Conservation (phyloP, 1,140 invertebrate genomes). For the Cydia strobilella region DNA sequence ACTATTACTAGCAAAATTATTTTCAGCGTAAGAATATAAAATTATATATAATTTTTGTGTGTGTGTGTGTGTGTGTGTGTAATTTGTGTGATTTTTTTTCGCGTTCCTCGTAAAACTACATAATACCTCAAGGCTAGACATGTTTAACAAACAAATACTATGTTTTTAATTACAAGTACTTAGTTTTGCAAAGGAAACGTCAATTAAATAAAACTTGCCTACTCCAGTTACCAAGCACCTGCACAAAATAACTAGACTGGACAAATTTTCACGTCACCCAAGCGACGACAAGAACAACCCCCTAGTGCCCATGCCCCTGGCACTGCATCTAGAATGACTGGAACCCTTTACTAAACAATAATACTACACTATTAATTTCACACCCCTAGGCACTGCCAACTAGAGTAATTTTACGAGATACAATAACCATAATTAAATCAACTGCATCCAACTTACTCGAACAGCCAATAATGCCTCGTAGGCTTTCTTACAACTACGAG, state of each 20-base stretch:
- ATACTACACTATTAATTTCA: background rate
- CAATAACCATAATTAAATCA: slow-evolving; percentile 1
- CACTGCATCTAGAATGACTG: background rate
- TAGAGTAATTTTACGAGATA: background rate
- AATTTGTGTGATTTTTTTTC: background rate
- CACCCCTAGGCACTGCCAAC: background rate
- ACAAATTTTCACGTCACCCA: slow-evolving; percentile 11
- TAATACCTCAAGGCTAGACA: background rate
- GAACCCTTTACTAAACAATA: background rate
- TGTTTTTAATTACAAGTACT: background rate
- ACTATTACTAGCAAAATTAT: too few species aligned
- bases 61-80: too few species aligned
- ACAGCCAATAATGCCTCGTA: background rate
- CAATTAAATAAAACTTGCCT: background rate
- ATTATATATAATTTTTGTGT: too few species aligned
- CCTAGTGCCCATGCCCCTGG: background rate
- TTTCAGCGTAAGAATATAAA: too few species aligned
- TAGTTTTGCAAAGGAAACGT: background rate
- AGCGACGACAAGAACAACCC: background rate
- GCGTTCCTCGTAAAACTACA: background rate
- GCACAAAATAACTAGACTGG: background rate
- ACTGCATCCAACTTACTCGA: background rate
- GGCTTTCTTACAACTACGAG: background rate
- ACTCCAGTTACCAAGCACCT: background rate
- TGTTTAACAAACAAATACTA: background rate